phyloP scores from a whole-genome alignment of 2,888 invertebrate genomes.

The Laspeyria flexula region DNA sequence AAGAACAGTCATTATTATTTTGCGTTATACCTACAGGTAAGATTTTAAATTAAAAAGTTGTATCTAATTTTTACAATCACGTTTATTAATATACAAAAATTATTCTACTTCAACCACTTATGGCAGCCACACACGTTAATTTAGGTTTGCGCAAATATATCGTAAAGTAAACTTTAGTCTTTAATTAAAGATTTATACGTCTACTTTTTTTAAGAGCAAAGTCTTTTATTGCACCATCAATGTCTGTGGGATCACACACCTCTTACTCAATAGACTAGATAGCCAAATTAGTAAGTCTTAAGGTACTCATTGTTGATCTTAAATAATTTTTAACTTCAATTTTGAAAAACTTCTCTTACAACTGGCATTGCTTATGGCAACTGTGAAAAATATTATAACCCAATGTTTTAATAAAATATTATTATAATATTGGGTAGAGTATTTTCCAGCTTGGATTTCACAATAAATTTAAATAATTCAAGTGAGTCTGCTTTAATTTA shows the following conservation, averaged over 20 bases:
- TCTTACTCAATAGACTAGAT: not conserved
- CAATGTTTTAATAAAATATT: no score
- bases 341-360: slow-evolving; percentile 22
- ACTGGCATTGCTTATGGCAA: slow-evolving; percentile 2
- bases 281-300: not conserved
- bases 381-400: not conserved
- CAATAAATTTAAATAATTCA: not conserved
- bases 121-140: no score
- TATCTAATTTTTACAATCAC: not conserved
- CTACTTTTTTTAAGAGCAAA: not conserved
- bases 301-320: not conserved
- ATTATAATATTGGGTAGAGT: not conserved
- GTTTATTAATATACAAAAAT: not conserved
- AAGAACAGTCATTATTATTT: not conserved
- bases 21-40: not conserved
- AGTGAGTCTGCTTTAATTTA: not conserved
- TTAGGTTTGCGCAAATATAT: no score
- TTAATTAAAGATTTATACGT: no score
- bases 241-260: not conserved
- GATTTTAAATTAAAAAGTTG: no score
- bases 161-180: no score
- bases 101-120: no score
- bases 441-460: not conserved
- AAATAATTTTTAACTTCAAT: slow-evolving; percentile 29
- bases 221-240: not conserved